A percentile compares a stretch with the other conserved stretches of the same genome.
These are phyloP conservation scores for Pinctada fucata DNA, from an alignment of 2,888 invertebrate species.

Conservation along the genomic window DNA sequence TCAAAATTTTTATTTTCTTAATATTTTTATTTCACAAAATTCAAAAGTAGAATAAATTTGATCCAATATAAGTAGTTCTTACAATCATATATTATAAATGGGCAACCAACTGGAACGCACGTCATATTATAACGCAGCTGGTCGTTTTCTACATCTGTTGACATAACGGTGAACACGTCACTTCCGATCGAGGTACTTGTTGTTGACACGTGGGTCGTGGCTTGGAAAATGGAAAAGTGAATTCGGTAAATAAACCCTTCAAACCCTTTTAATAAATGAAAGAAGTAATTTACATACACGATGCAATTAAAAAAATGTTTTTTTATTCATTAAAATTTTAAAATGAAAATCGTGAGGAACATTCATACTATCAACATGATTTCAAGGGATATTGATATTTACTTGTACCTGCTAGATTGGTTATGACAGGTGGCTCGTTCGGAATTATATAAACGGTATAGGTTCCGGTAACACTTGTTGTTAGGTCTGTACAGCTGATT, in stretches of 20 bases:
- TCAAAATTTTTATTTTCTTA: too few species aligned
- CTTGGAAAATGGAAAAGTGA: too few species aligned
- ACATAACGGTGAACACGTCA: conserved; percentile 14
- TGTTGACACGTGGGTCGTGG: not conserved
- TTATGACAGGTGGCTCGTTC: conserved; percentile 13
- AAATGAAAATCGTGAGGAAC: too few species aligned
- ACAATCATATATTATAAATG: conserved; percentile 25
- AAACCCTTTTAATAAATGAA: too few species aligned
- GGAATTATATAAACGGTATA: conserved; percentile 7
- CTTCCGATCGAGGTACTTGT: not conserved
- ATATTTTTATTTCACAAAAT: too few species aligned
- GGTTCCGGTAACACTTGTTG: conserved; percentile 2
- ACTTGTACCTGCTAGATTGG: conserved; percentile 10
- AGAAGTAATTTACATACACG: too few species aligned
- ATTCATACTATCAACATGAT: too few species aligned
- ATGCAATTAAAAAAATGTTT: too few species aligned
- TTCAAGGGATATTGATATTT: too few species aligned
- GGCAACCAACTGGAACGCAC: not conserved
- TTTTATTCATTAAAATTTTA: too few species aligned
- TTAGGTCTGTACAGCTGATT: conserved; percentile 21
- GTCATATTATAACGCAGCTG: conserved; percentile 18
- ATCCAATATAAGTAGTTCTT: not conserved
- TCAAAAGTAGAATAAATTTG: too few species aligned
- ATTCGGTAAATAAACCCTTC: too few species aligned
- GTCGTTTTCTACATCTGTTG: conserved; percentile 19